Evolutionary conservation across 1,140 invertebrate genomes (phyloP), one percentile per base, ranked within the genome.

Genomic region (Hestina assimilis): DNA sequence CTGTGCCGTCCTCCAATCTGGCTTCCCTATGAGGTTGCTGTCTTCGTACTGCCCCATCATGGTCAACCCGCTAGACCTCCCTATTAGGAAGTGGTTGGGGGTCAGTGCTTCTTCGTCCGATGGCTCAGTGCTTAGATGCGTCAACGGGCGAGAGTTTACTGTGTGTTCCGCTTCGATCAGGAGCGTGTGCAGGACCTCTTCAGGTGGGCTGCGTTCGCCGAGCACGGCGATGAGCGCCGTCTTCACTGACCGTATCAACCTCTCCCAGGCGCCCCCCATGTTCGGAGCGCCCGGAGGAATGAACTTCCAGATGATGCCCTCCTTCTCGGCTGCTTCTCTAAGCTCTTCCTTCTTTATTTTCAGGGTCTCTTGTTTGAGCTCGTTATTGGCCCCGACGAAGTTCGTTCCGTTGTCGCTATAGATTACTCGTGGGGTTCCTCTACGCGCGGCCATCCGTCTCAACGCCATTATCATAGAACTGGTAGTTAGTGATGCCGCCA

Each of bases 31-130:
- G 12, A 35, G n/a, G 7, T 56, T 31, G 8, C 9, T 12, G 20
- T 46, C 52, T 8, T 14, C 12, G 31, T 24, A 55, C 2, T 17
- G 20, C 4, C 42, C 53, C 4, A 55, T 28, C 20, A 20, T 46
- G 8, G 53, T 14, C 7, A 42, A 21, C 9, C 60, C 55, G 35
- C 48, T 47, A 14, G 62, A 55, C 6, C 47, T 7, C 17, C 64
- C 63, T 2, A 67, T 60, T 0, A 64, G 53, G 40, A 81, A 81
- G 63, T 80, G 76, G 11, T 66, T 74, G 6, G 81, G 76, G 7
- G 78, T 77, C 2, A 79, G 59, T n/a, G 60, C 54, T 19, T 65
- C 59, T 15, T 69, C 54, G n/a, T n/a, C n/a, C n/a, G n/a, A n/a
- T n/a, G n/a, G n/a, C 26, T 57, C 42, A 1, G 40, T 51, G 42